Percentiles rank a stretch among this genome's conserved stretches.
phyloP scores from a whole-genome alignment of 2,888 invertebrate genomes.

The Lithosia quadra region DNA sequence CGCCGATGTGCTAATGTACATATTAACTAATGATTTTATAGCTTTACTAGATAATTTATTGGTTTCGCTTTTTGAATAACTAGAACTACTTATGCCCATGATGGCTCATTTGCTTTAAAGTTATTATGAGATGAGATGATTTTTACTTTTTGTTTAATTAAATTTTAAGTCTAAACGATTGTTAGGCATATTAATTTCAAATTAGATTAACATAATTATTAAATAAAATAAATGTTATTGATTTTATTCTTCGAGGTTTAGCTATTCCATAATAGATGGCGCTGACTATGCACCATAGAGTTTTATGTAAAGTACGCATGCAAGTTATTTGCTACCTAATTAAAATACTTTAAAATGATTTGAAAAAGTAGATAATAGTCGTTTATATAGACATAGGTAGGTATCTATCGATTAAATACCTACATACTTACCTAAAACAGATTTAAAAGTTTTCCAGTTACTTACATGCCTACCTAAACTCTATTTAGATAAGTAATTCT shows the following conservation, averaged over 20 bases:
- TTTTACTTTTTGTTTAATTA: conserved; percentile 8
- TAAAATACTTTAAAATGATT: no score
- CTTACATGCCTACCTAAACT: no score
- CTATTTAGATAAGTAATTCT: no score
- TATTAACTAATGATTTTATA: conserved; percentile 54
- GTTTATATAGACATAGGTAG: no score
- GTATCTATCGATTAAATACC: no score
- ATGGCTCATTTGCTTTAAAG: conserved; percentile 14
- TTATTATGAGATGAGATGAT: conserved; percentile 11
- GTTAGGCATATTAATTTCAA: neutral
- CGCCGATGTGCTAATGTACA: conserved; percentile 61
- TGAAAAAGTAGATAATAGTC: no score
- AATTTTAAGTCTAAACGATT: neutral
- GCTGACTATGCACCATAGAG: conserved; percentile 25
- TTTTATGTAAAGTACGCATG: neutral
- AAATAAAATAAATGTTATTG: conserved; percentile 19
- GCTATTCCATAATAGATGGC: conserved; percentile 74
- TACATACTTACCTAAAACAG: no score
- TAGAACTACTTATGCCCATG: conserved; percentile 22
- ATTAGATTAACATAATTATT: neutral
- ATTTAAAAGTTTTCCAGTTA: no score
- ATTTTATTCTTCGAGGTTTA: conserved; percentile 33
- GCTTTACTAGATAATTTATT: conserved; percentile 48
- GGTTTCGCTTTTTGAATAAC: conserved; percentile 38
- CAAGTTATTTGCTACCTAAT: neutral